These are phyloP conservation scores for Oreochromis mossambicus DNA, from an alignment of 2,797 vertebrate genomes.

Conservation along the genomic window DNA sequence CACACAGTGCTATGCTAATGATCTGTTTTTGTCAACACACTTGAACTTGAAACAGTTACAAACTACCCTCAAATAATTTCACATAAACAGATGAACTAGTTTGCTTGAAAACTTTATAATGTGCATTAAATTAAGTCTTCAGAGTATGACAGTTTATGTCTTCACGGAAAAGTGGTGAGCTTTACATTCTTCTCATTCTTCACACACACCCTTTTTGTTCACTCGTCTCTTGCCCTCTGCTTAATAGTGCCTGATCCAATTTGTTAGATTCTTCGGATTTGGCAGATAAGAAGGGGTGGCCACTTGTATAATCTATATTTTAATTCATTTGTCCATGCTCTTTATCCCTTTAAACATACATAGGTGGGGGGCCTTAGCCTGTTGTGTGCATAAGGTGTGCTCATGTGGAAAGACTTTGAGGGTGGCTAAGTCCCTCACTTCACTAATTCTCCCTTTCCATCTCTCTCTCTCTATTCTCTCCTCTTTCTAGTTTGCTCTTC, in stretches of 20 bases:
- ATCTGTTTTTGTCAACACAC: not conserved
- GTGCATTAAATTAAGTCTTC: not conserved
- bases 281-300: constrained; percentile 50
- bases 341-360: constrained; percentile 69
- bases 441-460: constrained; percentile 61
- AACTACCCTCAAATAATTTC: not conserved
- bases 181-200: not conserved
- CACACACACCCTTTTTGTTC: not conserved
- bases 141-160: not conserved
- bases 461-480: not conserved
- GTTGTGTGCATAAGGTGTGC: constrained; percentile 61
- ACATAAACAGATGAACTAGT: not conserved
- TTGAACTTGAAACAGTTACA: constrained; percentile 32
- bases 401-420: constrained; percentile 75
- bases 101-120: not conserved
- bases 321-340: constrained; percentile 65
- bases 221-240: not conserved
- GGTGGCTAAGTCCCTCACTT: constrained; percentile 71
- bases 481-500: not conserved
- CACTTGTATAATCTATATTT: constrained; percentile 71
- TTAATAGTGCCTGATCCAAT: constrained; percentile 59
- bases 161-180: not conserved
- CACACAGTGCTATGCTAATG: not conserved
- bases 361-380: constrained; percentile 8
- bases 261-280: constrained; percentile 61